Evolutionary conservation across 2,113 vertebrate genomes (phyloP), one percentile per base, ranked within the genome.

Genomic region (Ictalurus punctatus): DNA sequence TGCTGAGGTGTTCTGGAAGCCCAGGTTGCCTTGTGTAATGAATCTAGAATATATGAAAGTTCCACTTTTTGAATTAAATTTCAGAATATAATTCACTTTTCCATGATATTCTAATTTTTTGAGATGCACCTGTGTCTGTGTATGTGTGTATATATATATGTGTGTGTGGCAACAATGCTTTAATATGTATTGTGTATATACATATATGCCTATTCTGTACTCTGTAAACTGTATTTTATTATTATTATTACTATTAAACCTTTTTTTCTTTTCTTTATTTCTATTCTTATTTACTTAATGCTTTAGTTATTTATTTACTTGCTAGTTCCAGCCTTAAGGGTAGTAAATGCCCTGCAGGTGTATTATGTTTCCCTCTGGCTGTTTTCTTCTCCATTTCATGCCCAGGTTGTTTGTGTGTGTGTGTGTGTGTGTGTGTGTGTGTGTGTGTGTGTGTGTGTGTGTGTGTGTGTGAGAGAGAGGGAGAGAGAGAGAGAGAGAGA

Each of bases 271-370:
- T 25, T 4, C 17, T 37, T 25, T 65, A 23, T 87, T 30, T 14
- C 34, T 44, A 67, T 52, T 71, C 23, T 52, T 81, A 40, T 80
- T 83, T 78, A 48, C 83, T 78, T 58, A 54, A 44, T n/a, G 19
- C 19, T 85, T 71, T 80, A 83, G 80, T 30, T 52, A 2, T 86
- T 37, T 37, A 65, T 71, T 86, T 71, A 63, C 65, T 61, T 25
- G 16, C 61, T 74, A 84, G 63, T 34, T 44, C 13, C 40, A 80
- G 56, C n/a, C 71, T 56, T 59, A 40, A 67, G 19, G 30, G 52
- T 37, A 69, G 84, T 73, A 84, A 83, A 78, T 83, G 76, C 63
- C 76, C 63, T 90, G 83, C 83, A 86, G 83, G 63, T 56, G 67
- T 86, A 30, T 86, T 40, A 54, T 76, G 44, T 86, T 34, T 88